Percentiles rank a stretch among this genome's conserved stretches.
phyloP scores from a whole-genome alignment of 1,140 invertebrate species.

The Aporrectodea caliginosa region DNA sequence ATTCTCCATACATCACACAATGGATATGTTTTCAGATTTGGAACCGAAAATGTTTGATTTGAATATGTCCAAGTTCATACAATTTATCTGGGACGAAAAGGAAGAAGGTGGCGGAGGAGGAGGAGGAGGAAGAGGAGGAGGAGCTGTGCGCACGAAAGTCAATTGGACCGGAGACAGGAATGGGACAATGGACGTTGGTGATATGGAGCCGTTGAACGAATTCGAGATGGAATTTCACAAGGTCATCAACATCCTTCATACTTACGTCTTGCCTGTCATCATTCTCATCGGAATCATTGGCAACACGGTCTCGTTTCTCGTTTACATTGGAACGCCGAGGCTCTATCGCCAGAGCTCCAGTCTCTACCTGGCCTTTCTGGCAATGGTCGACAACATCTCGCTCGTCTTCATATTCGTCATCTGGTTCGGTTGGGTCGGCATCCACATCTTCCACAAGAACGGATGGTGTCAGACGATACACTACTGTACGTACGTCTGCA shows the following conservation, averaged over 20 bases:
- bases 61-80: too few species aligned
- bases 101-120: too few species aligned
- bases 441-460: constrained; percentile 62
- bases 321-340: constrained; percentile 28
- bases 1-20: too few species aligned
- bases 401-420: constrained; percentile 63
- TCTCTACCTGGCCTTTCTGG: constrained; percentile 71
- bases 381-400: constrained; percentile 70
- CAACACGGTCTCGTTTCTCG: constrained; percentile 31
- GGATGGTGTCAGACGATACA: constrained; percentile 69
- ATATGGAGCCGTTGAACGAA: neutral
- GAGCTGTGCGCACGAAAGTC: too few species aligned
- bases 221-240: neutral
- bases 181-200: too few species aligned
- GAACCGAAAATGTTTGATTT: too few species aligned
- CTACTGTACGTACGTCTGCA: constrained; percentile 66
- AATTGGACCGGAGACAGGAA: neutral
- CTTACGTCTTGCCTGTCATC: constrained; percentile 30
- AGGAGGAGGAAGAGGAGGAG: too few species aligned
- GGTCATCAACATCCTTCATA: constrained; percentile 21
- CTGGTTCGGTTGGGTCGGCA: constrained; percentile 62
- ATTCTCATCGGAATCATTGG: constrained; percentile 32
- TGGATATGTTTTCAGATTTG: too few species aligned
- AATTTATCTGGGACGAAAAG: too few species aligned
- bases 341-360: constrained; percentile 64